These are phyloP conservation scores for Branchinecta lynchi DNA, from an alignment of 1,140 invertebrate species.

Conservation along the genomic window DNA sequence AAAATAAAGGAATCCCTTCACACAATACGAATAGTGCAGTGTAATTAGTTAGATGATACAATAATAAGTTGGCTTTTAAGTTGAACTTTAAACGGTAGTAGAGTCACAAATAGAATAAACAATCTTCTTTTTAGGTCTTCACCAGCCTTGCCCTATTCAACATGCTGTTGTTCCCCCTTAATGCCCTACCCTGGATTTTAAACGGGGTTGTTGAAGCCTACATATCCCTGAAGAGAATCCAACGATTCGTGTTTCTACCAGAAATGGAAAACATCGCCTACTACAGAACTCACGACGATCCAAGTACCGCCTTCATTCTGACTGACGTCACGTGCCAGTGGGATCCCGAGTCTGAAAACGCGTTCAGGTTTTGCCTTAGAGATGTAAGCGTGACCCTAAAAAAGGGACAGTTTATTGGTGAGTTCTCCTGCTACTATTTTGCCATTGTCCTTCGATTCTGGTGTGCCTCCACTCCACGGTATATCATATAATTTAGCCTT, in stretches of 20 bases:
- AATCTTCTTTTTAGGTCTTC: slow-evolving; percentile 46
- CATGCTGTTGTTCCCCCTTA: slow-evolving; percentile 88
- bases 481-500: too few species aligned
- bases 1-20: too few species aligned
- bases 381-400: neutral
- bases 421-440: neutral
- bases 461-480: too few species aligned
- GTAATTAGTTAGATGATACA: too few species aligned
- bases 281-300: neutral
- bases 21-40: too few species aligned
- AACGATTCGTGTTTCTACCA: slow-evolving; percentile 41
- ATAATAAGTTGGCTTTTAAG: too few species aligned
- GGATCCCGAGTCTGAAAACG: neutral
- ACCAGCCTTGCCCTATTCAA: slow-evolving; percentile 86
- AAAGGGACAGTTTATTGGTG: neutral
- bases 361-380: neutral
- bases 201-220: slow-evolving; percentile 90
- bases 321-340: neutral
- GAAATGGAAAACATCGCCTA: neutral
- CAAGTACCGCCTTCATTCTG: neutral
- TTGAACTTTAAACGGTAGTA: too few species aligned
- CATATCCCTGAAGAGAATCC: slow-evolving; percentile 69
- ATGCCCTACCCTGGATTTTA: slow-evolving; percentile 95
- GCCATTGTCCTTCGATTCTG: too few species aligned
- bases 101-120: too few species aligned